Evolutionary conservation across 2,888 invertebrate species (phyloP).

Genomic region (Heliconius hortense): DNA sequence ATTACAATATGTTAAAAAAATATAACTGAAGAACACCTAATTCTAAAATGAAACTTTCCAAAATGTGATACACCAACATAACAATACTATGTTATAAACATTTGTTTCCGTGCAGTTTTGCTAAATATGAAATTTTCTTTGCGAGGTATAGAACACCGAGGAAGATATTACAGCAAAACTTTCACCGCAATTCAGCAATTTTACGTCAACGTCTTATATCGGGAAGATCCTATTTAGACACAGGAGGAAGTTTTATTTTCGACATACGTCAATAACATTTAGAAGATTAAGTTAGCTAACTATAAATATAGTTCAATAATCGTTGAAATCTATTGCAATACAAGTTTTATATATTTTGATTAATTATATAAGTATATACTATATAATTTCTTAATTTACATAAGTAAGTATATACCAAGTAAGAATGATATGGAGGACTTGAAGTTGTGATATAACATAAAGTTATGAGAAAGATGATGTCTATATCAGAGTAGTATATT

Average conservation of each 20-base stretch:
- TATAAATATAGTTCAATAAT: background rate
- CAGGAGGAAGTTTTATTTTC: slow-evolving; percentile 9
- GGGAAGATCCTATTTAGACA: slow-evolving; percentile 52
- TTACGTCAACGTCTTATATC: slow-evolving; percentile 50
- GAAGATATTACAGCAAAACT: slow-evolving; percentile 65
- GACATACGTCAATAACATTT: slow-evolving; percentile 1
- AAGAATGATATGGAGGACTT: slow-evolving; percentile 46
- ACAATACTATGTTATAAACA: too few relatives aligned
- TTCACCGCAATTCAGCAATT: slow-evolving; percentile 67
- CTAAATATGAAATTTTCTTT: slow-evolving; percentile 49
- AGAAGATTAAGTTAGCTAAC: background rate
- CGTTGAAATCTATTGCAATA: background rate
- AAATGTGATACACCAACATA: too few relatives aligned
- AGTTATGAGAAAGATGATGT: slow-evolving; percentile 78
- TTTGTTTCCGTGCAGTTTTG: slow-evolving; percentile 40
- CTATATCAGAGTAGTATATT: slow-evolving; percentile 78
- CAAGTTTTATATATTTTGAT: too few relatives aligned
- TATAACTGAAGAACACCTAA: background rate
- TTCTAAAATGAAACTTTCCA: too few relatives aligned
- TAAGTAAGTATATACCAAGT: background rate
- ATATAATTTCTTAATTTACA: background rate
- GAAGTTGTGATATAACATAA: slow-evolving; percentile 71
- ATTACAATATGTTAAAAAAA: background rate
- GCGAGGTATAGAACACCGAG: slow-evolving; percentile 52
- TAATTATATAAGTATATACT: background rate